Percentiles rank a stretch among this genome's conserved stretches.
Evolutionary conservation across 2,888 invertebrate species (phyloP).

Genomic region (Augochlorella aurata): DNA sequence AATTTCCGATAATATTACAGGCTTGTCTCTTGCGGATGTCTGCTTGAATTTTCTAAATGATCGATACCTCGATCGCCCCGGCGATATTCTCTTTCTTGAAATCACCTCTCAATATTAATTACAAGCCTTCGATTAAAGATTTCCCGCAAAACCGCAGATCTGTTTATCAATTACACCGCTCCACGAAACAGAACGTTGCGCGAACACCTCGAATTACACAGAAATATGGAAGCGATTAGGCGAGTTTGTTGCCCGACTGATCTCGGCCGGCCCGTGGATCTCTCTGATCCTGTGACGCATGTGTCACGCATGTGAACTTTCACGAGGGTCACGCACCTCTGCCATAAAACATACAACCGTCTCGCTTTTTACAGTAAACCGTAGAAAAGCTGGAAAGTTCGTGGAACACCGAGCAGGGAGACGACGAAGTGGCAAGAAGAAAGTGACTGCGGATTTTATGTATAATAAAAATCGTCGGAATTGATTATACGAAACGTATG

Average conservation of each 20-base stretch:
- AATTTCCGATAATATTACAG: neutral
- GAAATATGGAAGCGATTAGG: constrained; percentile 39
- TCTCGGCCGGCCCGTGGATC: constrained; percentile 40
- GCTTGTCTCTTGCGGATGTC: neutral
- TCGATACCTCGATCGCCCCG: neutral
- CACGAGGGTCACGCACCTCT: constrained; percentile 23
- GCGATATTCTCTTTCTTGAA: constrained; percentile 25
- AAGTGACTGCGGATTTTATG: neutral
- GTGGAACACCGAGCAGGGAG: neutral
- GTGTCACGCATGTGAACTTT: constrained; percentile 19
- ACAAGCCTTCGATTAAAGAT: constrained; percentile 33
- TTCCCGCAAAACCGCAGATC: constrained; percentile 40
- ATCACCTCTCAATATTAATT: constrained; percentile 37
- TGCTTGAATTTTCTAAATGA: constrained; percentile 12
- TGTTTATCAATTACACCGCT: constrained; percentile 30
- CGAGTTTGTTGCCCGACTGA: constrained; percentile 16
- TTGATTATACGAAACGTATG: no score
- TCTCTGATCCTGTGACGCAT: constrained; percentile 22
- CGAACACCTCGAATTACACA: constrained; percentile 26
- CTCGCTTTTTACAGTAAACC: neutral
- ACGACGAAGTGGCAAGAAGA: neutral
- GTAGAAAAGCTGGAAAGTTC: neutral
- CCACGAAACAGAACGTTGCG: constrained; percentile 5
- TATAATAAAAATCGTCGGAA: no score
- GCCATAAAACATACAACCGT: neutral